These are phyloP conservation scores for Cephus sareptanus DNA, from an alignment of 2,888 invertebrate genomes.

Conservation along the genomic window DNA sequence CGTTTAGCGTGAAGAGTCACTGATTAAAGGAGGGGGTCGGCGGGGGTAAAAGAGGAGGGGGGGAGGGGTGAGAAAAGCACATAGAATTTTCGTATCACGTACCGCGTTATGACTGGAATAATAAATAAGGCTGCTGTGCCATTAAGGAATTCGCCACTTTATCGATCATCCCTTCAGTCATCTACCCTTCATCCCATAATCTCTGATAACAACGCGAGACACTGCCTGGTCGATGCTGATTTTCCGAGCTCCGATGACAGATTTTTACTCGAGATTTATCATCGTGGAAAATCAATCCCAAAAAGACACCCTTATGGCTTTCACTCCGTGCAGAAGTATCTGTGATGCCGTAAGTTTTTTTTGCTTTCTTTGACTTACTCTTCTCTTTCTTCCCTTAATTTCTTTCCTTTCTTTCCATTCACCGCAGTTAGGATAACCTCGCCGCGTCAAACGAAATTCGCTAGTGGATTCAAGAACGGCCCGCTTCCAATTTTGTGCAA, in stretches of 20 bases:
- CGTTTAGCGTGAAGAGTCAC: background rate
- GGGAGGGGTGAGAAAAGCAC: background rate
- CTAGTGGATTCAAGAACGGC: background rate
- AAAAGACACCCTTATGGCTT: background rate
- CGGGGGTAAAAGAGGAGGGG: background rate
- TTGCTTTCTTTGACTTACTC: background rate
- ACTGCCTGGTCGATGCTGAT: background rate
- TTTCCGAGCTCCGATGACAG: background rate
- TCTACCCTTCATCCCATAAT: background rate
- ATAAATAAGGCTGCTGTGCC: background rate
- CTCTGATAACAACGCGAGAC: background rate
- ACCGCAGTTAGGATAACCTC: background rate
- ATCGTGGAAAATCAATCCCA: background rate
- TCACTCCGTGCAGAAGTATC: background rate
- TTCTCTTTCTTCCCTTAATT: background rate
- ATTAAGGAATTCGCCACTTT: background rate
- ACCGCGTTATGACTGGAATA: background rate
- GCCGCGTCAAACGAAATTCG: background rate
- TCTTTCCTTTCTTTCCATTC: background rate
- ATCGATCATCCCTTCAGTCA: background rate
- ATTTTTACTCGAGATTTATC: background rate
- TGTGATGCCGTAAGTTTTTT: background rate
- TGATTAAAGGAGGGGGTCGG: background rate
- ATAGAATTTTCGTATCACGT: background rate
- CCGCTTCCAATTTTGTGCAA: conserved; percentile 23